phyloP scores from a whole-genome alignment of 2,888 invertebrate species.

The Yponomeuta cagnagella region DNA sequence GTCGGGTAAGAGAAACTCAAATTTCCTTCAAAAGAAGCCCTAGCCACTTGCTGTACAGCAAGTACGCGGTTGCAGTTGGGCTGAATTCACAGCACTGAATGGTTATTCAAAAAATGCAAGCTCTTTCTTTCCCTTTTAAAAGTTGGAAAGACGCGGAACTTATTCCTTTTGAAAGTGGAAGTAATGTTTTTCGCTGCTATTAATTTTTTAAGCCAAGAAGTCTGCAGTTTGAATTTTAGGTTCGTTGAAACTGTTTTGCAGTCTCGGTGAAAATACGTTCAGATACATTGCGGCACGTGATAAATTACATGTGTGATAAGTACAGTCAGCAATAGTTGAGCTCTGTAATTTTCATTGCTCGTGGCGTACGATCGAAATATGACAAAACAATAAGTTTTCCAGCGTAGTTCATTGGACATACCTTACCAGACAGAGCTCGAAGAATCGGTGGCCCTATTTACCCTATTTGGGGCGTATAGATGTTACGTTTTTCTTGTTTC shows the following conservation, averaged over 20 bases:
- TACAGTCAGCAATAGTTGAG: too few relatives aligned
- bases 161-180: constrained; percentile 56
- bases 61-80: constrained; percentile 38
- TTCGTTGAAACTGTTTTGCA: not conserved
- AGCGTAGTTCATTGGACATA: not conserved
- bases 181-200: constrained; percentile 48
- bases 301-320: too few relatives aligned
- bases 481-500: not conserved
- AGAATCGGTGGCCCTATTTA: too few relatives aligned
- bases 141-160: constrained; percentile 61
- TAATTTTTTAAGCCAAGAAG: constrained; percentile 37
- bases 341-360: too few relatives aligned
- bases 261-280: not conserved
- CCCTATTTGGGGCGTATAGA: too few relatives aligned
- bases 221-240: not conserved
- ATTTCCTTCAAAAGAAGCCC: constrained; percentile 60
- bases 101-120: constrained; percentile 69
- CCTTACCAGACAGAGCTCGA: too few relatives aligned
- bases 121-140: constrained; percentile 65
- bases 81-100: constrained; percentile 64
- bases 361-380: too few relatives aligned
- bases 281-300: too few relatives aligned
- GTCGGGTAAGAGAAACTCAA: constrained; percentile 29
- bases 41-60: constrained; percentile 60
- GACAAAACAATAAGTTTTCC: not conserved